These are phyloP conservation scores for Monochamus alternatus DNA, from an alignment of 2,888 invertebrate species.

Conservation along the genomic window DNA sequence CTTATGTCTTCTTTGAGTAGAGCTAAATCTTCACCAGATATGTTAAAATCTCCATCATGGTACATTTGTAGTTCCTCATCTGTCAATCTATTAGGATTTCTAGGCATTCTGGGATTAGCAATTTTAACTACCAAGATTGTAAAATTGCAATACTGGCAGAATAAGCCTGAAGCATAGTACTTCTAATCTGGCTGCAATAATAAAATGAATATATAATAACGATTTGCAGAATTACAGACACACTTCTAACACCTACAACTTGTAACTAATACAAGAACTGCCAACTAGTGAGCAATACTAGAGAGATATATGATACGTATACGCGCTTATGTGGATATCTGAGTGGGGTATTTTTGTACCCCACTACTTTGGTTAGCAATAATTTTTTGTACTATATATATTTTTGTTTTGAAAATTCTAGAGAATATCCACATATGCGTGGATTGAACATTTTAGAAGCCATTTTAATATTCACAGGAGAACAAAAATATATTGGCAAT, in stretches of 20 bases:
- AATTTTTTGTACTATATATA: too few species aligned
- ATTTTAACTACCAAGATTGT: neutral
- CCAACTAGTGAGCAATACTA: neutral
- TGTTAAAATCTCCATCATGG: neutral
- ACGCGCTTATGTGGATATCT: neutral
- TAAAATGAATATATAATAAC: neutral
- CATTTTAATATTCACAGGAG: neutral
- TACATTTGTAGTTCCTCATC: constrained; percentile 1
- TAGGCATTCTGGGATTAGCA: neutral
- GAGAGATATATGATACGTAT: neutral
- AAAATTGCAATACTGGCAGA: neutral
- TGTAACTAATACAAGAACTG: too few species aligned
- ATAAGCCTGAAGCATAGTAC: neutral
- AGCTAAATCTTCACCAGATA: too few species aligned
- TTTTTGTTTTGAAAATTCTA: too few species aligned
- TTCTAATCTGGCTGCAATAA: neutral
- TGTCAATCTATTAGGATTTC: neutral
- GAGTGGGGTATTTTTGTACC: too few species aligned
- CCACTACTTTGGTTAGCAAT: too few species aligned
- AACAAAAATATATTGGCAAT: too few species aligned
- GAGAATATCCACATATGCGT: too few species aligned
- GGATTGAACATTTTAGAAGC: too few species aligned
- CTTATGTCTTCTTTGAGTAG: neutral
- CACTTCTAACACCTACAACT: too few species aligned
- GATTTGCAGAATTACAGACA: too few species aligned